phyloP scores from a whole-genome alignment of 2,113 vertebrate genomes.

The Oncorhynchus gorbuscha region DNA sequence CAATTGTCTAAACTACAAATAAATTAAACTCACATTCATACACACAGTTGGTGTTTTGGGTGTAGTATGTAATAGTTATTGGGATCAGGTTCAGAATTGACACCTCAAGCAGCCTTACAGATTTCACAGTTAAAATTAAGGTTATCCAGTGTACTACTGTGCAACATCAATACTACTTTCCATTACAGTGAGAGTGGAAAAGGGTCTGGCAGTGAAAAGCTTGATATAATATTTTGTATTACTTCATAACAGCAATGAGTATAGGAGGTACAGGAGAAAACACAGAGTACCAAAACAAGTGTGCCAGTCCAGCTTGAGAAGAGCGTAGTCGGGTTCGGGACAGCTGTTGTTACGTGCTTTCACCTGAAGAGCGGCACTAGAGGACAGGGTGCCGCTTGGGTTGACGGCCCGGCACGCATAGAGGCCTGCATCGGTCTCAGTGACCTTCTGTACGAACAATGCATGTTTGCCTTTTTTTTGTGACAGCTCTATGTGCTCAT shows the following conservation, averaged over 20 bases:
- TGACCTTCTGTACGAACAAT: constrained; percentile 79
- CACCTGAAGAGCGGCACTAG: constrained; percentile 75
- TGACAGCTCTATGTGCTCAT: constrained; percentile 77
- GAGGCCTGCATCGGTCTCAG: constrained; percentile 76
- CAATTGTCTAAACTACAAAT: neutral
- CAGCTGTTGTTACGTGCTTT: constrained; percentile 76
- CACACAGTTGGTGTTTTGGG: neutral
- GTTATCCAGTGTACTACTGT: constrained; percentile 18
- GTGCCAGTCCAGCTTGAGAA: constrained; percentile 78
- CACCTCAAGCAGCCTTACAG: neutral
- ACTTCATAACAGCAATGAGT: constrained; percentile 64
- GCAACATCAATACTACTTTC: constrained; percentile 11
- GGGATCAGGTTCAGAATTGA: neutral
- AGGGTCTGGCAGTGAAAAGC: constrained; percentile 4
- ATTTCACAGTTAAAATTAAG: neutral
- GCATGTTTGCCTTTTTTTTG: constrained; percentile 81
- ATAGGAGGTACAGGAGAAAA: constrained; percentile 83
- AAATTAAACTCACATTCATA: neutral
- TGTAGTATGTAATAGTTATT: neutral
- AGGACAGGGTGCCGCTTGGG: constrained; percentile 70
- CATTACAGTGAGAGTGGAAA: constrained; percentile 10
- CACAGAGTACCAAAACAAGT: constrained; percentile 74
- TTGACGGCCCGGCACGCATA: constrained; percentile 75
- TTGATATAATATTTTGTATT: neutral
- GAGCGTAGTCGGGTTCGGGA: constrained; percentile 42